Percentiles rank a stretch among this genome's conserved stretches.
Evolutionary conservation across 2,888 invertebrate genomes (phyloP).

Genomic region (Torymus tubicola): DNA sequence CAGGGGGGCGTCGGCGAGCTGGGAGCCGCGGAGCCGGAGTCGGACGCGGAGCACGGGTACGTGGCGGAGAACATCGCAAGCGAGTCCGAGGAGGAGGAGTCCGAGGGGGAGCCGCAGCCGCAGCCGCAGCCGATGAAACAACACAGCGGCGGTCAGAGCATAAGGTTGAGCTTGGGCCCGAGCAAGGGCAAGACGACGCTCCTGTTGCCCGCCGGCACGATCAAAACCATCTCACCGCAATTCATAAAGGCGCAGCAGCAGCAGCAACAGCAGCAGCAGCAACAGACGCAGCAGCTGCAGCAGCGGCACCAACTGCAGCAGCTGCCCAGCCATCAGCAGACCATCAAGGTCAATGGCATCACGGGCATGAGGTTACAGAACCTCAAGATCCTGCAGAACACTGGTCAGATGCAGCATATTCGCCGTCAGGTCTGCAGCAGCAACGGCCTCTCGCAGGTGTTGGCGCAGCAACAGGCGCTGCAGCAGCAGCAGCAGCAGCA

Average conservation of each 20-base stretch:
- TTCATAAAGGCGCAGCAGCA: conserved; percentile 28
- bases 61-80: conserved; percentile 66
- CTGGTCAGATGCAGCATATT: conserved; percentile 68
- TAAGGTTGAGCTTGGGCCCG: conserved; percentile 50
- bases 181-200: conserved; percentile 63
- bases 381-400: conserved; percentile 69
- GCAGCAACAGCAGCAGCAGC: neutral
- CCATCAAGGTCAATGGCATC: conserved; percentile 63
- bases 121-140: conserved; percentile 40
- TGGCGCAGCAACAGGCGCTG: conserved; percentile 47
- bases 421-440: conserved; percentile 73
- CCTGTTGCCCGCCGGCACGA: conserved; percentile 60
- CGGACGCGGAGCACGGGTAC: conserved; percentile 64
- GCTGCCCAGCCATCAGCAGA: conserved; percentile 50
- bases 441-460: conserved; percentile 58
- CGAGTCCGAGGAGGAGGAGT: conserved; percentile 64
- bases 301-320: conserved; percentile 57
- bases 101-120: conserved; percentile 71
- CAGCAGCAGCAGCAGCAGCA: conserved; percentile 43
- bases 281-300: neutral
- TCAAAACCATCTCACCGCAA: conserved; percentile 67
- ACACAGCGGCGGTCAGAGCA: conserved; percentile 33
- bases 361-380: conserved; percentile 71
- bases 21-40: conserved; percentile 64
- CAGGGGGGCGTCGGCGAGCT: conserved; percentile 64